Percentiles rank a stretch among this genome's conserved stretches.
Conservation (phyloP, 2,113 vertebrate species). For the Cheirogaleus medius region DNA sequence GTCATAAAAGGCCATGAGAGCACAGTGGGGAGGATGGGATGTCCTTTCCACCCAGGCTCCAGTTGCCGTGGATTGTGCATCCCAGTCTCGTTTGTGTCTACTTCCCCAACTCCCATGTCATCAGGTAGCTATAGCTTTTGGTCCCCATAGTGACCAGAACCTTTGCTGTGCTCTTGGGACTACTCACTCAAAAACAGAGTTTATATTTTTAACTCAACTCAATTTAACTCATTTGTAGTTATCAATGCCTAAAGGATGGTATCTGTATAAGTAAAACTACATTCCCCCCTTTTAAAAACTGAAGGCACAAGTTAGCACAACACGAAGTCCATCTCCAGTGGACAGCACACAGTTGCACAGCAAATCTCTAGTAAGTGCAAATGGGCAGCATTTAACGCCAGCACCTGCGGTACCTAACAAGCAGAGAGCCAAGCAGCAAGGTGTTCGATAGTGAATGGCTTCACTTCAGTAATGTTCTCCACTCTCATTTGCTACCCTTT, state of each 20-base stretch:
- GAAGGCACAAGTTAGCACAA: neutral
- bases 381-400: neutral
- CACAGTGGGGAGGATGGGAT: neutral
- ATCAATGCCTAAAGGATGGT: neutral
- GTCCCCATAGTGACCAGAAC: neutral
- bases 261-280: too few species aligned
- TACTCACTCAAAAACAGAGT: neutral
- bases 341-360: neutral
- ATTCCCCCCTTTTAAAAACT: neutral
- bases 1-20: neutral
- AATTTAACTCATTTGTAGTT: neutral
- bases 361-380: neutral
- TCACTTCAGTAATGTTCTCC: too few species aligned
- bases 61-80: too few species aligned
- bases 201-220: neutral
- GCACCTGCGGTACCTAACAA: neutral
- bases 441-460: neutral
- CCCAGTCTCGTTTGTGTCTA: neutral
- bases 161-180: neutral
- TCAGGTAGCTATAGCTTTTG: too few species aligned
- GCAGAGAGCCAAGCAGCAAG: neutral
- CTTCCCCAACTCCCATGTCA: too few species aligned
- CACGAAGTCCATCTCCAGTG: neutral
- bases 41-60: too few species aligned
- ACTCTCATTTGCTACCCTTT: too few species aligned